Conservation (phyloP, 1,140 invertebrate species). For the Tenebrio molitor region DNA sequence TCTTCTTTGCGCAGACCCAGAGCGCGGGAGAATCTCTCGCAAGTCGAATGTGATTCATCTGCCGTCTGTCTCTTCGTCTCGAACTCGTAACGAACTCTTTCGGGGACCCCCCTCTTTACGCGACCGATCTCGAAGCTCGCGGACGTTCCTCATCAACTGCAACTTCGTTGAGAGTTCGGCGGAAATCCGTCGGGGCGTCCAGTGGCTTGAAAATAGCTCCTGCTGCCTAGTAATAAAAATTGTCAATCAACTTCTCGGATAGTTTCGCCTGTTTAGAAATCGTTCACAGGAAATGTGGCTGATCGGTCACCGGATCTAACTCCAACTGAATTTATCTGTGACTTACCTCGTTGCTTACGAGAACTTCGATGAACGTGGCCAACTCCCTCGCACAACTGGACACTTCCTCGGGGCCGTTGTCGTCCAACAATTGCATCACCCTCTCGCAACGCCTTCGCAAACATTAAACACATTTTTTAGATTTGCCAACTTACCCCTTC, state of each 20-base stretch:
- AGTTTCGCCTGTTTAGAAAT: neutral
- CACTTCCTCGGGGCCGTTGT: conserved; percentile 40
- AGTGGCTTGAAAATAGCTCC: conserved; percentile 37
- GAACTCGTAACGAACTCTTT: conserved; percentile 2
- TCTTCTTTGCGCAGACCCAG: conserved; percentile 33
- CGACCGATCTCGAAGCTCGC: neutral
- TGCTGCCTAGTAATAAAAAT: conserved; percentile 45
- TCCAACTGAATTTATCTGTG: no score
- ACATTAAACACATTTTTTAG: neutral
- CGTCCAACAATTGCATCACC: conserved; percentile 43
- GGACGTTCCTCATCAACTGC: conserved; percentile 17
- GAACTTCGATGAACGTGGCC: neutral
- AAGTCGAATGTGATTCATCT: neutral
- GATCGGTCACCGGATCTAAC: no score
- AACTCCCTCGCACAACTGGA: neutral
- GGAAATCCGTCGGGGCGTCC: neutral
- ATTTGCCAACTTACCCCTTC: conserved; percentile 32
- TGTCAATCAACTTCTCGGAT: conserved; percentile 8
- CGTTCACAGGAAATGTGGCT: no score
- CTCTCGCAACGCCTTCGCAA: conserved; percentile 33
- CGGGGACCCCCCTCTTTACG: conserved; percentile 10
- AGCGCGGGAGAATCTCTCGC: neutral
- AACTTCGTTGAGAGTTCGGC: conserved; percentile 1
- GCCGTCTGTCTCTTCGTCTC: neutral
- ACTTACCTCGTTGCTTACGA: conserved; percentile 40